Conservation (phyloP, 2,113 vertebrate species). For the Pungitius pungitius region DNA sequence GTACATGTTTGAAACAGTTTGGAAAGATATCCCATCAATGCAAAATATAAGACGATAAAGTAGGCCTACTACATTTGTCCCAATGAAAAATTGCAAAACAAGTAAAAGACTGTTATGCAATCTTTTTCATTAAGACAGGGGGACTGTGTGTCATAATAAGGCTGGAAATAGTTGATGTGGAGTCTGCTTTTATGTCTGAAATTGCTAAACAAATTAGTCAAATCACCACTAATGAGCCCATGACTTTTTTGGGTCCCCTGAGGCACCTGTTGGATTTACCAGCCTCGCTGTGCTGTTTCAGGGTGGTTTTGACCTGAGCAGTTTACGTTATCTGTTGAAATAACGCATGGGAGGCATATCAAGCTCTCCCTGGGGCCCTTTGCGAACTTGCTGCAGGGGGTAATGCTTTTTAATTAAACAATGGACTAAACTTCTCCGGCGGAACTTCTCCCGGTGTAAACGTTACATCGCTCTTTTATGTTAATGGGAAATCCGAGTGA, state of each 20-base stretch:
- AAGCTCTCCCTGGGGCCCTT: slow-evolving; percentile 53
- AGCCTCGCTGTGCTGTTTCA: slow-evolving; percentile 3
- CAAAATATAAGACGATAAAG: background rate
- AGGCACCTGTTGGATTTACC: background rate
- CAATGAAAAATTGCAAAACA: background rate
- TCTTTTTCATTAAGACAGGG: background rate
- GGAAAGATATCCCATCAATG: background rate
- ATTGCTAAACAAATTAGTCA: background rate
- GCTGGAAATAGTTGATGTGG: background rate
- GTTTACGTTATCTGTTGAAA: slow-evolving; percentile 49
- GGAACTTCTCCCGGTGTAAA: slow-evolving; percentile 30
- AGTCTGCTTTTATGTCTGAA: background rate
- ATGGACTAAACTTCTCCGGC: slow-evolving; percentile 57
- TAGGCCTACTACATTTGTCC: background rate
- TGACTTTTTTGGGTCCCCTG: background rate
- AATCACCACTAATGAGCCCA: background rate
- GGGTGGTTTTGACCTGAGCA: slow-evolving; percentile 33
- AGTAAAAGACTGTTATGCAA: background rate
- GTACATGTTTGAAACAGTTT: background rate
- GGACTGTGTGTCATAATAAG: background rate
- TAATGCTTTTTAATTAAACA: slow-evolving; percentile 51
- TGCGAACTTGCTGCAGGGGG: slow-evolving; percentile 51
- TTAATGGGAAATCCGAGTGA: slow-evolving; percentile 18
- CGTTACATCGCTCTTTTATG: slow-evolving; percentile 33
- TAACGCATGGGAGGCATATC: slow-evolving; percentile 46